Base-by-base conservation (phyloP, 2,888 invertebrate species). In the Leptinotarsa rubiginosa region DNA sequence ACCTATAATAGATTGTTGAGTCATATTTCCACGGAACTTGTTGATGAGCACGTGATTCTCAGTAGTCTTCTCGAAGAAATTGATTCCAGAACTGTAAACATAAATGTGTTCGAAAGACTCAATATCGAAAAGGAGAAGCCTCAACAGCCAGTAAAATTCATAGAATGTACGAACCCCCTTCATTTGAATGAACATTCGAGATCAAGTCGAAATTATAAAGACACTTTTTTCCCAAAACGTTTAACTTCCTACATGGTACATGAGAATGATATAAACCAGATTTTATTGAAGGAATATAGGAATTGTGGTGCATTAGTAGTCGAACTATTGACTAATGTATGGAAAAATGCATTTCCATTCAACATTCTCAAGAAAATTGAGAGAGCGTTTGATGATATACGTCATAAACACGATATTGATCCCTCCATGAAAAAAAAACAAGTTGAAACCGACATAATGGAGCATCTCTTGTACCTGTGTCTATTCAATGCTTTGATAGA, bases 31-130 rank as follows among this genome's bases (percentile, higher is more conserved):
- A 15, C 70, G 7, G 83, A 84, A 70, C 75, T 80, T 15, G 59
- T 77, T 13, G 79, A 76, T 10, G 78, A 80, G 49, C 70, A 77
- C 13, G 31, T 83, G 47, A 73, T 84, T 31, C 67, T 84, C 20
- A 72, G 79, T 56, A 74, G 75, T 47, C 73, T 84, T 47, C 65
- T 84, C 22, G 75, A 81, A 71, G 81, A 85, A 75, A 77, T 81
- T 16, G 69, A 73, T 41, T 74, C 67, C 62, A 79, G 75, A 69
- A 62, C 71, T 22, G 75, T 77, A 25, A 75, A 65, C 16, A 47
- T 54, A 13, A 73, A 73, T 16, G 50, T 73, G 2, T 18, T 49
- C 10, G 70, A 74, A 16, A 67, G 47, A 62, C 67, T 31, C 16
- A 70, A 65, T 64, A 31, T 65, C 12, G 16, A 62, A n/a, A 54